These are phyloP conservation scores for Tromatobia lineatoria DNA, from an alignment of 2,888 invertebrate species.

Conservation along the genomic window DNA sequence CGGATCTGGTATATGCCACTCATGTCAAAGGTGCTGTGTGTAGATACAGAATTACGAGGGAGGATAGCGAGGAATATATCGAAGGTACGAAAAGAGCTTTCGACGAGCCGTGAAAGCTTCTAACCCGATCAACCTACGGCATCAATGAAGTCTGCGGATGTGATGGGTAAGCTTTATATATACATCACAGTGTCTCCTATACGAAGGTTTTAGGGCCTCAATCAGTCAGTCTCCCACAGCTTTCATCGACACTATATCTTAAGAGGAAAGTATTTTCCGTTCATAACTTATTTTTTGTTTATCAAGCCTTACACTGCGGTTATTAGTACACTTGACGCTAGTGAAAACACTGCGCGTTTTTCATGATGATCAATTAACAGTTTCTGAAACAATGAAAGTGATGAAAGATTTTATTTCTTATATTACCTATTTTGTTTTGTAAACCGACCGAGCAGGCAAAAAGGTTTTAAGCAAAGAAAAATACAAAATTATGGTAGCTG, in stretches of 20 bases:
- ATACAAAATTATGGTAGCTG: too few species aligned
- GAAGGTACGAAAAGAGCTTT: slow-evolving; percentile 30
- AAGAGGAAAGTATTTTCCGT: too few species aligned
- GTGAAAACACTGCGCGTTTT: too few species aligned
- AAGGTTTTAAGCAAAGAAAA: too few species aligned
- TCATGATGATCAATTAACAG: too few species aligned
- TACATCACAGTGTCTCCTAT: background rate
- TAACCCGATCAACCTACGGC: slow-evolving; percentile 46
- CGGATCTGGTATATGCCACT: background rate
- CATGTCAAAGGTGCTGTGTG: background rate
- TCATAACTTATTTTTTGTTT: background rate
- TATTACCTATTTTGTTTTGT: too few species aligned
- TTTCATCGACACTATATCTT: background rate
- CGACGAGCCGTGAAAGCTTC: slow-evolving; percentile 52
- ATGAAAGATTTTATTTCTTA: too few species aligned
- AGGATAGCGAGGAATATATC: slow-evolving; percentile 10
- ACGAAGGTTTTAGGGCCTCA: background rate
- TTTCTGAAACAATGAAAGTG: too few species aligned
- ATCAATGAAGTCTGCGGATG: slow-evolving; percentile 44
- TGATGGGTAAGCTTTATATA: slow-evolving; percentile 26
- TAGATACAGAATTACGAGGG: slow-evolving; percentile 12
- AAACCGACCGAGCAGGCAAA: too few species aligned
- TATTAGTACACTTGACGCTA: too few species aligned
- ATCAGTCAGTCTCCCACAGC: background rate
- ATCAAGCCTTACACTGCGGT: background rate